phyloP scores from a whole-genome alignment of 2,797 vertebrate species.

The Antrozous pallidus region DNA sequence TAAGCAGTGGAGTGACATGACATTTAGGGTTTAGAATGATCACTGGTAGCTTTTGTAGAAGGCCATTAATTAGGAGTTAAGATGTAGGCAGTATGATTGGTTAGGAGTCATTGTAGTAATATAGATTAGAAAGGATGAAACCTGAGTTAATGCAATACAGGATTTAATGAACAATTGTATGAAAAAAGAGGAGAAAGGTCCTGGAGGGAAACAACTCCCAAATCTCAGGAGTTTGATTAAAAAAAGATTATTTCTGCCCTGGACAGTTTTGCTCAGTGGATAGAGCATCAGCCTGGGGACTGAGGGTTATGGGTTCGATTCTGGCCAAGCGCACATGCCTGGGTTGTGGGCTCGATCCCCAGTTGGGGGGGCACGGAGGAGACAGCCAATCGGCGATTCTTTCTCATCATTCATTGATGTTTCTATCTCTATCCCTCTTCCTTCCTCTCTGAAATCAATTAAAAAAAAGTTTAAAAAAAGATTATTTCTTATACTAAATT shows the following conservation, averaged over 20 bases:
- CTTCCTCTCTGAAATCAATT: too few species aligned
- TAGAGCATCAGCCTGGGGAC: too few species aligned
- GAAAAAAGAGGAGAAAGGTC: background rate
- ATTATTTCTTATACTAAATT: background rate
- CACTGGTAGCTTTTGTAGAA: conserved; percentile 23
- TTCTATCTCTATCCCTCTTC: too few species aligned
- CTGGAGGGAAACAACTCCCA: background rate
- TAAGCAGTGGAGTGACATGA: background rate
- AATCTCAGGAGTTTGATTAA: background rate
- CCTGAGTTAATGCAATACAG: background rate
- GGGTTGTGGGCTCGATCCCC: too few species aligned
- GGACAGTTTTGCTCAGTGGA: too few species aligned
- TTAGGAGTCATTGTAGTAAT: conserved; percentile 28
- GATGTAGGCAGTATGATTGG: background rate
- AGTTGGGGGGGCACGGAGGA: too few species aligned
- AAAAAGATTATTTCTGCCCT: background rate
- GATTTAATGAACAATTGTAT: background rate
- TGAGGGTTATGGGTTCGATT: too few species aligned
- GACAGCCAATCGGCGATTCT: too few species aligned
- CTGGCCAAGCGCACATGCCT: too few species aligned
- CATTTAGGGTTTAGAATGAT: conserved; percentile 14
- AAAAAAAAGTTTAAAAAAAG: background rate
- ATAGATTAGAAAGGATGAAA: background rate
- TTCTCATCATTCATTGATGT: too few species aligned
- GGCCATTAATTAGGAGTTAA: background rate